Base-by-base conservation (phyloP, 2,888 invertebrate genomes). In the Metalampra italica region DNA sequence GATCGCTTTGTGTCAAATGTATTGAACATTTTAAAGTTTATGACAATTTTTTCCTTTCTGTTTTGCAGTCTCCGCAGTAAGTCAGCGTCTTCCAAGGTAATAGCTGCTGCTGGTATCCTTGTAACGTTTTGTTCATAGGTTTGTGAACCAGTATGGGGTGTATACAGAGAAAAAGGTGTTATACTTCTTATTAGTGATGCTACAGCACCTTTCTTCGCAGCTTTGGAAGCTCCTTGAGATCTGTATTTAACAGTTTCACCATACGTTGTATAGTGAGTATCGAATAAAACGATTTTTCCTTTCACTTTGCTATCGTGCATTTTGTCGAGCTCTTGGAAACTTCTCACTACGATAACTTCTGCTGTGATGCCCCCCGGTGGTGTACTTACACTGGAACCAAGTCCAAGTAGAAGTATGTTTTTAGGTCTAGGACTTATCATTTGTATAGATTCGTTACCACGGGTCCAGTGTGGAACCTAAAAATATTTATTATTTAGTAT, bases 251-350 rank as follows among this genome's bases (percentile, higher is more conserved):
- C 94, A 0, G 94, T 92, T 46, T 86, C 72, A 0, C 92, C 92
- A 72, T 96, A 96, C 15, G 81, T 80, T 9, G 87, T 72, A 67
- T 82, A 95, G 48, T 89, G 86, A 62, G 93, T 91, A 69, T 94
- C 93, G 72, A 91, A 96, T 1, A 96, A 92, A 1, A 96, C 94
- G 48, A 96, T 96, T 88, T 95, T 95, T 13, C 94, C 85, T 60
- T 74, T 68, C 49, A 93, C 91, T 64, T 90, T 40, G n/a, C 60
- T 78, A 9, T 72, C 61, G 1, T 90, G 76, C 42, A 88, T 78
- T 36, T 69, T 59, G 3, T 91, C 76, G 14, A 95, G 86, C 66
- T 95, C 94, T 7, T 92, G 90, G 65, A 95, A 95, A 56, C 90
- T 91, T 49, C 84, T 89, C 0, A 95, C 93, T 0, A 95, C 94